Evolutionary conservation across 2,797 vertebrate genomes (phyloP), one percentile per base, ranked within the genome.

Genomic region (Natrix natrix): DNA sequence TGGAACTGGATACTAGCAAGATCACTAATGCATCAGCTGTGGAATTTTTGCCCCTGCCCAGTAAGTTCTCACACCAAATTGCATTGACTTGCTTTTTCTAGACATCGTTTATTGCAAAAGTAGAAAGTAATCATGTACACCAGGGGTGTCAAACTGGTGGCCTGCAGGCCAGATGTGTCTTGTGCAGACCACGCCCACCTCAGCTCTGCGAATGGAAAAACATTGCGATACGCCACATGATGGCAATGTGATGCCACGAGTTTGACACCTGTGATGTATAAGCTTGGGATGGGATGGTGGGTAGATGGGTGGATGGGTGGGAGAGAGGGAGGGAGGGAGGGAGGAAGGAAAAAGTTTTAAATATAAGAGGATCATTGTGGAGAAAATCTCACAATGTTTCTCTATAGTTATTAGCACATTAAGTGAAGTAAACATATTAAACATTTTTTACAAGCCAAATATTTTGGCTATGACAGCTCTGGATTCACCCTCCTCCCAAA

Each of bases 31-130:
- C 92, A 60, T 98, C 99, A 0, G 98, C 99, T 0, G 98, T 99
- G 95, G 98, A 99, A 97, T 99, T 99, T 96, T 98, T 96, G 1
- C 99, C 99, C 0, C 96, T 99, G 96, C 99, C 99, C 92, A 99
- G 99, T 99, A 94, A 99, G 99, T 98, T 32, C 8, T 37, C 32
- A 37, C 56, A 4, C 66, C 28, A 28, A 32, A 26, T 16, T 5
- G 5, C 83, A 69, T 57, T 43, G n/a, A 12, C 3, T 13, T 54
- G 11, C 16, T 48, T 87, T 61, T 54, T 26, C 28, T 17, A 69
- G 54, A 4, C 14, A 55, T 54, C 54, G 7, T 54, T 66, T 8
- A 37, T 52, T 54, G 60, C n/a, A 32, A 28, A 54, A 7, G 14
- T 60, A 90, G 17, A 52, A 90, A 54, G 28, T 28, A 52, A 90